Conservation (phyloP, 2,797 vertebrate genomes). For the Xiphophorus birchmanni region DNA sequence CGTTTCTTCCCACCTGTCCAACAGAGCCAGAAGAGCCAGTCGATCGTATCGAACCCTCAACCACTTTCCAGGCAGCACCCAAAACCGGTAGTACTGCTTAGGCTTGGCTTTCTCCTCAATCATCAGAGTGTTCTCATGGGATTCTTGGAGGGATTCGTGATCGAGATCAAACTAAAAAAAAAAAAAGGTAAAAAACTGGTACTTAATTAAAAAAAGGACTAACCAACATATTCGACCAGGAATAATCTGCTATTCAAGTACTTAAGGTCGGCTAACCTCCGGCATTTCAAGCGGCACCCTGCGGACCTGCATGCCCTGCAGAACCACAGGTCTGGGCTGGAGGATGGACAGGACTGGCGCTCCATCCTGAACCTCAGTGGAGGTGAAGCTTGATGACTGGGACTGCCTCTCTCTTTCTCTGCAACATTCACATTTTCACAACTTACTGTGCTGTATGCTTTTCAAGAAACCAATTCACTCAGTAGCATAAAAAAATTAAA, state of each 20-base stretch:
- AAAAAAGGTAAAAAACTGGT: neutral
- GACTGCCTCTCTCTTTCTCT: slow-evolving; percentile 92
- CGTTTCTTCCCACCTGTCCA: slow-evolving; percentile 84
- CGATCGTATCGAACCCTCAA: slow-evolving; percentile 90
- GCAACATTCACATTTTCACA: slow-evolving; percentile 25
- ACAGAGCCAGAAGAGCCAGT: slow-evolving; percentile 87
- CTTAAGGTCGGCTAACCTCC: slow-evolving; percentile 81
- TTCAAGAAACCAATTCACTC: neutral
- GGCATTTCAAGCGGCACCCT: slow-evolving; percentile 90
- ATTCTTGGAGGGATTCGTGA: slow-evolving; percentile 91
- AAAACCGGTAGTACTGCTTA: slow-evolving; percentile 94
- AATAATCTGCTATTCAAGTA: slow-evolving; percentile 13
- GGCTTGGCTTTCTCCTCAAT: slow-evolving; percentile 89
- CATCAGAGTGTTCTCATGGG: slow-evolving; percentile 94
- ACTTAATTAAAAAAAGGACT: neutral
- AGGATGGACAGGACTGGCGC: slow-evolving; percentile 83
- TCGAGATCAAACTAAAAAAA: slow-evolving; percentile 87
- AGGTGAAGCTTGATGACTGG: slow-evolving; percentile 93
- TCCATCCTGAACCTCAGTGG: slow-evolving; percentile 88
- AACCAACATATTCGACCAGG: neutral
- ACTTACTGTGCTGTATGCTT: neutral
- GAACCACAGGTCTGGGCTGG: slow-evolving; percentile 87
- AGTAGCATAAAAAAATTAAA: neutral
- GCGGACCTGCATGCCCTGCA: slow-evolving; percentile 95
- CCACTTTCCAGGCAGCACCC: slow-evolving; percentile 91